Conservation (phyloP, 2,888 invertebrate species). For the Abrostola tripartita region DNA sequence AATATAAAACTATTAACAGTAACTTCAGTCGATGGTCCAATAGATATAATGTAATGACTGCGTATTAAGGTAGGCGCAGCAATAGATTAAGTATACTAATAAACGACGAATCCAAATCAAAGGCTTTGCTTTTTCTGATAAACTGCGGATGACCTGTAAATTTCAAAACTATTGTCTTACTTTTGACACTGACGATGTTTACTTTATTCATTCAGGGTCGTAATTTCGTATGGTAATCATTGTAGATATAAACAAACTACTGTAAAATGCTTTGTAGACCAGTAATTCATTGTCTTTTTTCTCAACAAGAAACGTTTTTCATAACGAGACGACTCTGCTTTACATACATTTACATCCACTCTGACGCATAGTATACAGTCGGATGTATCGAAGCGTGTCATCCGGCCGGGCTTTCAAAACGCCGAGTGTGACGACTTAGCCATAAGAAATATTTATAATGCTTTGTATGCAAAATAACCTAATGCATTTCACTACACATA, state of each 20-base stretch:
- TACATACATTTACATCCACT: constrained; percentile 83
- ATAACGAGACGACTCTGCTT: constrained; percentile 76
- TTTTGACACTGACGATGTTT: neutral
- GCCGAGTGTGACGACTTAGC: constrained; percentile 72
- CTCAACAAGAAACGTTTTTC: constrained; percentile 63
- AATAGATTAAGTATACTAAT: constrained; percentile 2
- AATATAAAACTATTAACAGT: constrained; percentile 43
- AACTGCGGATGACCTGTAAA: no score
- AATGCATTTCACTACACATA: constrained; percentile 76
- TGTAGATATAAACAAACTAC: constrained; percentile 56
- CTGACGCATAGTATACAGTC: constrained; percentile 74
- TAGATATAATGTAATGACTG: constrained; percentile 17
- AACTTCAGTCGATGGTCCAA: constrained; percentile 19
- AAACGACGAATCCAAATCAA: neutral
- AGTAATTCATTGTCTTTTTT: constrained; percentile 65
- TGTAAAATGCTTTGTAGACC: constrained; percentile 54
- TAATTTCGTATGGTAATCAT: constrained; percentile 14
- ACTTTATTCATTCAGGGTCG: neutral
- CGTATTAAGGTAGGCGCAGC: constrained; percentile 2
- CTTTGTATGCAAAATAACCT: constrained; percentile 87
- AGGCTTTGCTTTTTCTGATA: no score
- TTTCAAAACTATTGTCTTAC: neutral
- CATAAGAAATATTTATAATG: constrained; percentile 86
- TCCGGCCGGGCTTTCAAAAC: constrained; percentile 81
- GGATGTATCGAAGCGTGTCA: constrained; percentile 82